Evolutionary conservation across 2,113 vertebrate species (phyloP).

Genomic region (Apteryx mantelli): DNA sequence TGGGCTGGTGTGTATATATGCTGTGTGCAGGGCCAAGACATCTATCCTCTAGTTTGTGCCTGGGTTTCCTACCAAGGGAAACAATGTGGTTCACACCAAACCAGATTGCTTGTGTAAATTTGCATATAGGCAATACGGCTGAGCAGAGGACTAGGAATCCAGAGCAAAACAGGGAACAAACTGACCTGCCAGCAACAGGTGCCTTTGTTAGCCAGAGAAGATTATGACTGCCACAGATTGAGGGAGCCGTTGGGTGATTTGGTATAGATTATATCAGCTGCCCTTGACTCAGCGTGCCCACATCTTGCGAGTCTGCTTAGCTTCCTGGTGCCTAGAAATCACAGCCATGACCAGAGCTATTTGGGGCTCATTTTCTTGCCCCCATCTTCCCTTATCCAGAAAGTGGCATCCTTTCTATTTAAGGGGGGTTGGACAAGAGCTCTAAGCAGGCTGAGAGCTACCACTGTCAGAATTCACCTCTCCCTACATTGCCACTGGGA

Average conservation of each 20-base stretch:
- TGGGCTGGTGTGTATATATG: neutral
- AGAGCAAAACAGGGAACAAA: neutral
- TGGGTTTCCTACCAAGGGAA: neutral
- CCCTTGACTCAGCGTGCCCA: neutral
- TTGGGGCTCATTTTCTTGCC: neutral
- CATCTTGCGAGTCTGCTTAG: neutral
- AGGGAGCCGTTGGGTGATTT: neutral
- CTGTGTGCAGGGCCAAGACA: neutral
- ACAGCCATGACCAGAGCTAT: neutral
- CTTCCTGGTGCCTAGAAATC: neutral
- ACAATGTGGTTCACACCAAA: neutral
- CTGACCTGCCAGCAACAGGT: neutral
- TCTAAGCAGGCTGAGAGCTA: neutral
- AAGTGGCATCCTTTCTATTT: neutral
- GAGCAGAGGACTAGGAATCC: neutral
- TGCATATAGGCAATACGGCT: neutral
- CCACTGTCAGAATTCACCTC: neutral
- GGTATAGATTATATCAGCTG: neutral
- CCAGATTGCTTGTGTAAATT: neutral
- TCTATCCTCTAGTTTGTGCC: neutral
- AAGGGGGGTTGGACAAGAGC: neutral
- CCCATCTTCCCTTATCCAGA: neutral
- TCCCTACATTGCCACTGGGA: neutral
- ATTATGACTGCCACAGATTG: rapidly evolving
- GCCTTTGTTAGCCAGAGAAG: neutral